Base-by-base conservation (phyloP, 2,113 vertebrate genomes). In the Malurus alboscapulatus region DNA sequence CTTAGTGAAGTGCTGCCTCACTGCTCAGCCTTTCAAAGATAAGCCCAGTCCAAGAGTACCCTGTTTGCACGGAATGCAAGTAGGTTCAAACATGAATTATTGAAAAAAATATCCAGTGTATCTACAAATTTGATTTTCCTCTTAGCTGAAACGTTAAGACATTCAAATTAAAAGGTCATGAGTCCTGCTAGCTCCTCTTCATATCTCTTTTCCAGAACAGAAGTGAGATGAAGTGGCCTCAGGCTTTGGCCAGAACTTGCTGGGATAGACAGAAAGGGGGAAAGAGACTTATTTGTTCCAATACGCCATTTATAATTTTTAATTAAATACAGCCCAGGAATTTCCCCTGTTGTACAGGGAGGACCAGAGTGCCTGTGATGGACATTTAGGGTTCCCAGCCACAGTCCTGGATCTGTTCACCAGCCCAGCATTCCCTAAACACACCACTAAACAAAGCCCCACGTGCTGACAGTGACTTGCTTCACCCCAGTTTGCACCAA, bases 241-340 rank as follows among this genome's bases (percentile, higher is more conserved):
- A 81, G 69, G 77, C 53, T 84, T 78, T 78, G 94, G 53, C 65
- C 69, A 93, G n/a, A 89, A 79, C 20, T 66, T 71, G 21, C 22
- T 16, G 51, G 17, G 40, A 84, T 14, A 6, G 2, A 54, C 30
- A 63, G 30, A 65, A 62, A 50, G 32, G 42, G 62, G 32, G 8
- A 69, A 77, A 90, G 34, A 73, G 14, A 58, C 67, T 65, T 65
- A 22, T 19, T 92, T 87, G 74, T 79, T 50, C 42, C 91, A 78
- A 79, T 47, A 53, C 12, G n/a, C n/a, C 38, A 57, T 65, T 90
- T 92, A 50, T 68, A n/a, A 84, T 54, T 29, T 84, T 84, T 73
- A 91, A 88, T 82, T 69, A 90, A 92, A 76, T 65, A 81, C 19
- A 90, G 63, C n/a, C 86, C 32, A 65, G 65, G 53, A 90, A 50